Evolutionary conservation across 2,113 vertebrate genomes (phyloP), one percentile per base, ranked within the genome.

Genomic region (Gymnarchus niloticus): DNA sequence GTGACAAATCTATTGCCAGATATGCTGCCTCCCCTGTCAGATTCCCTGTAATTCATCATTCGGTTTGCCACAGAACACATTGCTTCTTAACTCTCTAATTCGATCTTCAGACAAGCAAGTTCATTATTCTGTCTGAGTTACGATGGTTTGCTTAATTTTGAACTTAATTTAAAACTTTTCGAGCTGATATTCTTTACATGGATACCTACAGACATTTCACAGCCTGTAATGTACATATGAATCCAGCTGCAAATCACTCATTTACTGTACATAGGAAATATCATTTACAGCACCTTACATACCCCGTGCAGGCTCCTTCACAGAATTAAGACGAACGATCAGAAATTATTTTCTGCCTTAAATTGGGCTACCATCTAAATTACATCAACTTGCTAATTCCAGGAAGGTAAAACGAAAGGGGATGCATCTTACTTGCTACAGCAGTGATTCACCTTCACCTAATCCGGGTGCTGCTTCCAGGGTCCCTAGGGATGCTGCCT

Each of bases 361-460:
- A 54, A 41, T 37, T 25, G n/a, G 19, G 23, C 37, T 84, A n/a
- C 9, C 0, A 41, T 59, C 21, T 49, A 46, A 76, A 56, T 57
- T 0, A 57, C 49, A 51, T 54, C 17, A 57, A 78, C 56, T 83
- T n/a, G 59, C 33, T 37, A 54, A 52, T 28, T 54, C 25, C 33
- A 73, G 61, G 49, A 25, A 28, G 41, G 19, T 52, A 46, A n/a
- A 4, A 28, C 23, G 28, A 51, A 56, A 52, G 49, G n/a, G 28
- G 56, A 52, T 9, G 21, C 46, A 52, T 81, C 85, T 83, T 69
- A 86, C 85, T 80, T 86, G 73, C 52, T 56, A n/a, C n/a, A 57
- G 56, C 41, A 80, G 33, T 28, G 65, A 56, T 73, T 73, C 85
- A 82, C 85, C 85, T 86, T 69, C 56, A 86, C 85, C 46, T 86